These are phyloP conservation scores for Tragelaphus strepsiceros DNA, from an alignment of 2,113 vertebrate genomes.

Conservation along the genomic window DNA sequence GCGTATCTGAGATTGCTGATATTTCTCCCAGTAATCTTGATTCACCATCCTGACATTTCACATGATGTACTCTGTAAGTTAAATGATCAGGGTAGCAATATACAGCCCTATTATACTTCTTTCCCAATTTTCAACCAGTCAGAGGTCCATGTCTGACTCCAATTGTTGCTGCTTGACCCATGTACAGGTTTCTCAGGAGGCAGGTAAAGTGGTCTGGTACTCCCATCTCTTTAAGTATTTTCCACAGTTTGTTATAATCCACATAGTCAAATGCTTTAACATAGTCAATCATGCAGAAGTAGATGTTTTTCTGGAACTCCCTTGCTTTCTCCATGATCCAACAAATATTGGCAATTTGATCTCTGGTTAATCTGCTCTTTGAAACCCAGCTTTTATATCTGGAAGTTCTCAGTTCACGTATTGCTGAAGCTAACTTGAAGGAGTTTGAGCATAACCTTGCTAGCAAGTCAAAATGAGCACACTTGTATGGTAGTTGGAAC, in stretches of 20 bases:
- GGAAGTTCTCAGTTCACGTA: not conserved
- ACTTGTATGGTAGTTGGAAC: not conserved
- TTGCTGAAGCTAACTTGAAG: not conserved
- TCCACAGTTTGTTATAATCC: not conserved
- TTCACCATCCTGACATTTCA: not conserved
- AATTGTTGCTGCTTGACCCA: not conserved
- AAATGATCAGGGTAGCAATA: not conserved
- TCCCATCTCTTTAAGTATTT: not conserved
- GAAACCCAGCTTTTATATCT: not conserved
- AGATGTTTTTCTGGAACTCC: not conserved
- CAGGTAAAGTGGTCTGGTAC: not conserved
- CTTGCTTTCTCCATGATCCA: not conserved
- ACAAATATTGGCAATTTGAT: not conserved
- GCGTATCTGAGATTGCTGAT: not conserved
- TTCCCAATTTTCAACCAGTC: not conserved
- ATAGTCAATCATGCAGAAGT: not conserved
- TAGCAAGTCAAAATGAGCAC: not conserved
- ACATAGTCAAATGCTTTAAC: not conserved
- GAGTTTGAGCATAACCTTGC: not conserved
- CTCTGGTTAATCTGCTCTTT: not conserved
- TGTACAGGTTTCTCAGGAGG: not conserved
- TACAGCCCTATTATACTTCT: not conserved
- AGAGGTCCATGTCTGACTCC: not conserved
- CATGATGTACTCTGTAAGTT: not conserved
- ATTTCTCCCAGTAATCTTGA: not conserved